A percentile compares a stretch with the other conserved stretches of the same genome.
These are phyloP conservation scores for Monochamus alternatus DNA, from an alignment of 2,888 invertebrate genomes.

Conservation along the genomic window DNA sequence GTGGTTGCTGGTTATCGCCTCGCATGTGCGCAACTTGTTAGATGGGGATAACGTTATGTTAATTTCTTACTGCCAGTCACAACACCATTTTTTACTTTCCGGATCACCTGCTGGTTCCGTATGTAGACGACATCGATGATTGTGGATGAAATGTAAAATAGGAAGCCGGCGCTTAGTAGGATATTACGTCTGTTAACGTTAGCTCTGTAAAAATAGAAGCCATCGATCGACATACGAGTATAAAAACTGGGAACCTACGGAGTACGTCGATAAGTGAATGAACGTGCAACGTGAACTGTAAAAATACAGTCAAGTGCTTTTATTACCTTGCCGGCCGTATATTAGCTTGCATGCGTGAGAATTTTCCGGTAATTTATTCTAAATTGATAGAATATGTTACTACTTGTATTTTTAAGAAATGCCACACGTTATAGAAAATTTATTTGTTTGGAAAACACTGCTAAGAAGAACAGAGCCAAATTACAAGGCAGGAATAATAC, in stretches of 20 bases:
- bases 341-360: not conserved
- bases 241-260: not conserved
- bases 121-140: not conserved
- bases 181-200: not conserved
- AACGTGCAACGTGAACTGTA: not conserved
- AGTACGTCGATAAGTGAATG: not conserved
- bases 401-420: no score
- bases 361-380: not conserved
- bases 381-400: no score
- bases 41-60: not conserved
- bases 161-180: not conserved
- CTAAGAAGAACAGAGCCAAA: no score
- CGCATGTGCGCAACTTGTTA: conserved; percentile 11
- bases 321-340: not conserved
- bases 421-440: no score
- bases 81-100: conserved; percentile 15
- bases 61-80: conserved; percentile 18
- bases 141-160: not conserved
- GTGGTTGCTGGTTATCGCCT: not conserved
- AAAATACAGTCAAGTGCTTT: not conserved
- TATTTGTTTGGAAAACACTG: no score
- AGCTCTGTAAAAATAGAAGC: conserved; percentile 6
- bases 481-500: no score
- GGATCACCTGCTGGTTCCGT: not conserved
- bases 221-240: not conserved